Evolutionary conservation across 1,140 invertebrate genomes (phyloP).

Genomic region (Cydia pomonella): DNA sequence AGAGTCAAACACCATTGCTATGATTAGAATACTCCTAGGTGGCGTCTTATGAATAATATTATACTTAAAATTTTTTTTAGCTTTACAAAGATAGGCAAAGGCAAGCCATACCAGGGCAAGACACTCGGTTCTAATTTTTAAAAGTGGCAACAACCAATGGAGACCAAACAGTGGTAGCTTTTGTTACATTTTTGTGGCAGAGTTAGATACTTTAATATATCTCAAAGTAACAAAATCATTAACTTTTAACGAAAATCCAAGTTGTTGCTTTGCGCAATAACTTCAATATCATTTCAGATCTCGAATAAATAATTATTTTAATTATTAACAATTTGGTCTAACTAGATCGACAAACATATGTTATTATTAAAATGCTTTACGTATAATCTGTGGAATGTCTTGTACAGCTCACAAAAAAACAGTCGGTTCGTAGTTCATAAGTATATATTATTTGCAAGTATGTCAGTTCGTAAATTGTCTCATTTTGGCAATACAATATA

Average conservation of each 20-base stretch:
- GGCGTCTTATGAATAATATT: conserved; percentile 3
- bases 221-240: not conserved
- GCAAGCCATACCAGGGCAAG: conserved; percentile 26
- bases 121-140: not conserved
- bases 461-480: not conserved
- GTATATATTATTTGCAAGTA: not conserved
- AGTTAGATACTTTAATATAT: not conserved
- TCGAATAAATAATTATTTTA: not conserved
- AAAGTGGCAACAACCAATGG: not conserved
- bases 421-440: not conserved
- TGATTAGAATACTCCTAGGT: conserved; percentile 1
- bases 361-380: not conserved
- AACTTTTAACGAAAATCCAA: not conserved
- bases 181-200: not conserved
- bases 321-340: not conserved
- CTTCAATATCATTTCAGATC: not conserved
- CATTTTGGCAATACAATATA: conserved; percentile 6
- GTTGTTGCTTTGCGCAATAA: not conserved
- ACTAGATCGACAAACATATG: not conserved
- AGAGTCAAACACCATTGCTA: conserved; percentile 3
- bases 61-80: not conserved
- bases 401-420: not conserved
- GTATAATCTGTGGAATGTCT: not conserved
- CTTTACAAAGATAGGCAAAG: conserved; percentile 7
- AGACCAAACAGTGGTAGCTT: not conserved